Evolutionary conservation across 2,888 invertebrate genomes (phyloP), one percentile per base, ranked within the genome.

Genomic region (Eilema sororculum): DNA sequence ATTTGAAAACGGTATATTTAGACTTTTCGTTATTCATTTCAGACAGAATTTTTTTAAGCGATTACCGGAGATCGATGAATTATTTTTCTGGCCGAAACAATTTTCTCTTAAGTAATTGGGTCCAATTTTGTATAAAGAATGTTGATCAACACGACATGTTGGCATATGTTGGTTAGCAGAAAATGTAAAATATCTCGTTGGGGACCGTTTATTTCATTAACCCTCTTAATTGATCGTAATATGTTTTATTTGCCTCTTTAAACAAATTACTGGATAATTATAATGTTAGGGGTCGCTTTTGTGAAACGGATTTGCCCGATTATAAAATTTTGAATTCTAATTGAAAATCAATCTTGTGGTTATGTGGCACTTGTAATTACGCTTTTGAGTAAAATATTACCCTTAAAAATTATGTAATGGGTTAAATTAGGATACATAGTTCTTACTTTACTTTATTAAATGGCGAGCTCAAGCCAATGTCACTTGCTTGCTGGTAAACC

Each of bases 191-290:
- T 22, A 56, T 22, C 30, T 56, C 65, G 22, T 63, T 41, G 16
- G 56, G 22, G 24, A 28, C 46, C 28, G 52, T 52, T 64, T n/a
- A 64, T 65, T 65, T 65, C 22, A 65, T 65, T 65, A 65, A 30
- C 65, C 65, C 33, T 57, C 33, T 56, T 65, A 65, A 65, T 65
- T 65, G 33, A 65, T 22, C 22, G 12, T 52, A 25, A 33, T 33
- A 56, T 65, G 56, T 65, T 65, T 65, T 56, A 65, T 65, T 65
- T 65, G 30, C 65, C 30, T 65, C 30, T 56, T 30, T 30, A 30
- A 65, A 65, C 41, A 52, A 56, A 52, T 65, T 65, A 65, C 22
- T 22, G 24, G 8, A 57, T 57, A 25, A 65, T 65, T 65, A 65
- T 52, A n/a, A 52, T 9, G n/a, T 52, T 20, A 20, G 46, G 46